These are phyloP conservation scores for Pycnonotus jocosus DNA, from an alignment of 2,113 vertebrate genomes.

Conservation along the genomic window DNA sequence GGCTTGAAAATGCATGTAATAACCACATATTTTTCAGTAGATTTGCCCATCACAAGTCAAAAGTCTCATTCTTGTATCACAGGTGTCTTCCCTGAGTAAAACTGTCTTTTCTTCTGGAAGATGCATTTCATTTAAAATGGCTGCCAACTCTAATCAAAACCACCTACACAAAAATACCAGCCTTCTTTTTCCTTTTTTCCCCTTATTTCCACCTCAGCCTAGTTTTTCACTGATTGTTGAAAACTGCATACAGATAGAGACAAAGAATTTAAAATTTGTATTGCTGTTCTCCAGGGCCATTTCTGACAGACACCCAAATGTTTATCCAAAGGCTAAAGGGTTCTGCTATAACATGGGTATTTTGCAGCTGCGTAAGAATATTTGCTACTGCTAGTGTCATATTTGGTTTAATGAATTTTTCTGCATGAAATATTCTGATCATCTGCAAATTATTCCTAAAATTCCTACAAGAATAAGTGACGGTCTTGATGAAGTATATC, in stretches of 20 bases:
- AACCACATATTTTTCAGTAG: constrained; percentile 22
- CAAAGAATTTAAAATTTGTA: constrained; percentile 4
- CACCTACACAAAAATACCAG: constrained; percentile 23
- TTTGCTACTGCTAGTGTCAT: neutral
- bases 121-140: constrained; percentile 56
- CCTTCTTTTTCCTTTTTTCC: neutral
- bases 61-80: constrained; percentile 40
- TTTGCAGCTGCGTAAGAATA: neutral
- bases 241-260: neutral
- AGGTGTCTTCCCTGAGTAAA: constrained; percentile 40
- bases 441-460: neutral
- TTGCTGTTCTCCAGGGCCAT: neutral
- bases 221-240: constrained; percentile 10
- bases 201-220: neutral
- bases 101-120: constrained; percentile 55
- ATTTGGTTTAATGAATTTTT: neutral
- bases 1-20: constrained; percentile 10
- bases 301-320: neutral
- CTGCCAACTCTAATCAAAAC: constrained; percentile 55
- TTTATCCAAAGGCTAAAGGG: neutral
- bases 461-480: neutral
- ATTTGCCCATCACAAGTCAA: constrained; percentile 37
- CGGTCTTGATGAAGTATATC: neutral
- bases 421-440: neutral
- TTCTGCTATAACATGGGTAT: neutral